phyloP scores from a whole-genome alignment of 2,888 invertebrate species.

The Cheilosia soror region DNA sequence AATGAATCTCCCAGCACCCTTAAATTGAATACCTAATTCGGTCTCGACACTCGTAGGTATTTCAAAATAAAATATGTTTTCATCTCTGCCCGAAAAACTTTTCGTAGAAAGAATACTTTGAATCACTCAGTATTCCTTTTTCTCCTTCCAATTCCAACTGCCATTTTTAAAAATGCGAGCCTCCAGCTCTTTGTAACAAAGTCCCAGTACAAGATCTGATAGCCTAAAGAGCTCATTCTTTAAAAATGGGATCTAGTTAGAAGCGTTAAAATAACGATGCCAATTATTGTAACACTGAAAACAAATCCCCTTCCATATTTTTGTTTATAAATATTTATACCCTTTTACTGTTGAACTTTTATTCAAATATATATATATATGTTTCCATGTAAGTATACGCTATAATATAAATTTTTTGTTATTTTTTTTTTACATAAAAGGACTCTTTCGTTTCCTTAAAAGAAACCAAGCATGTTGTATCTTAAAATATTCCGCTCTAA shows the following conservation, averaged over 20 bases:
- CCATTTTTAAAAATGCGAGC: conserved; percentile 1
- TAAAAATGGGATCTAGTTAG: conserved; percentile 21
- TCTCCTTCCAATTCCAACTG: conserved; percentile 2
- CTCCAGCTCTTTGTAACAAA: conserved; percentile 16
- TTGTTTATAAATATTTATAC: conserved; percentile 47
- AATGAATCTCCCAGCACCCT: no score
- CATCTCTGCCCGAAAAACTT: background rate
- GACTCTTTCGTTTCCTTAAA: conserved; percentile 44
- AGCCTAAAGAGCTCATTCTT: conserved; percentile 12
- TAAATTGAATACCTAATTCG: no score
- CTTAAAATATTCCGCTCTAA: conserved; percentile 1
- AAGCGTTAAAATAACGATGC: conserved; percentile 55
- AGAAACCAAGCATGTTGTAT: conserved; percentile 62
- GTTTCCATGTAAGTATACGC: conserved; percentile 1
- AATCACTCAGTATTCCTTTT: background rate
- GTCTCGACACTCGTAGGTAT: no score
- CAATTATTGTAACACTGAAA: conserved; percentile 53
- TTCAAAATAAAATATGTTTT: background rate
- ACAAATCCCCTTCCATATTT: conserved; percentile 35
- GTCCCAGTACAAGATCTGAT: conserved; percentile 8
- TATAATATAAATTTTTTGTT: conserved; percentile 30
- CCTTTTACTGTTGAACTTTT: conserved; percentile 56
- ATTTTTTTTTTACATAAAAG: conserved; percentile 39
- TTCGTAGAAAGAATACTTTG: background rate
- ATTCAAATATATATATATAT: conserved; percentile 26